phyloP scores from a whole-genome alignment of 2,797 vertebrate genomes.

The Pseudochromis fuscus region DNA sequence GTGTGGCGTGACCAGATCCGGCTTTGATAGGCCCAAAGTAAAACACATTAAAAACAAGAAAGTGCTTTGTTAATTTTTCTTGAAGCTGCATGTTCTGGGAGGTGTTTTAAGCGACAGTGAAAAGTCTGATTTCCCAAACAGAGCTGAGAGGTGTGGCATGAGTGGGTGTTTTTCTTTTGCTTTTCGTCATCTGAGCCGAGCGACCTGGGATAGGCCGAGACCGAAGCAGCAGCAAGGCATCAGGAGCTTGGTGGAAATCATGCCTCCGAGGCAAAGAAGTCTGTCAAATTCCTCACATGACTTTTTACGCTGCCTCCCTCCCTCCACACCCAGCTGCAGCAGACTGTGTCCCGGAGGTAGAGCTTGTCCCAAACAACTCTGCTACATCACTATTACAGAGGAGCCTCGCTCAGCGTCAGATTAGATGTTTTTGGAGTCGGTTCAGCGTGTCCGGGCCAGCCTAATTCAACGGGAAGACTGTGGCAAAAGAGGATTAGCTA shows the following conservation, averaged over 20 bases:
- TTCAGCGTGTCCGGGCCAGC: slow-evolving; percentile 35
- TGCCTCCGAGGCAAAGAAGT: slow-evolving; percentile 59
- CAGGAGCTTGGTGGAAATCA: slow-evolving; percentile 45
- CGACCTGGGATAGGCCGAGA: slow-evolving; percentile 13
- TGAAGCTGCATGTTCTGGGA: slow-evolving; percentile 7
- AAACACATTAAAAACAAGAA: neutral
- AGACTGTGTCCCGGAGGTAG: slow-evolving; percentile 50
- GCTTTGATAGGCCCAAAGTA: slow-evolving; percentile 14
- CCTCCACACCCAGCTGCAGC: slow-evolving; percentile 44
- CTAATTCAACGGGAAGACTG: slow-evolving; percentile 52
- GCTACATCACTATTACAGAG: slow-evolving; percentile 24
- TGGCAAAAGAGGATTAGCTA: slow-evolving; percentile 67
- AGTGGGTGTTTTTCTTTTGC: slow-evolving; percentile 30
- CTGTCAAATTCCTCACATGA: slow-evolving; percentile 64
- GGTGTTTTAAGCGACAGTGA: slow-evolving; percentile 19
- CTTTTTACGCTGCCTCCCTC: slow-evolving; percentile 24
- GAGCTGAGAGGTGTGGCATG: slow-evolving; percentile 43
- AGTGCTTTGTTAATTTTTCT: neutral
- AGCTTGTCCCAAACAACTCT: slow-evolving; percentile 28
- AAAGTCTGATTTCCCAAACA: slow-evolving; percentile 33
- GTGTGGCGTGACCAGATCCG: slow-evolving; percentile 34
- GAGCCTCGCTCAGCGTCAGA: slow-evolving; percentile 37
- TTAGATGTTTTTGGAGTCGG: slow-evolving; percentile 50
- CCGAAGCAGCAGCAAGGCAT: slow-evolving; percentile 46
- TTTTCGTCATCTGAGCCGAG: slow-evolving; percentile 29